These are phyloP conservation scores for Drosophila parthenogenetica DNA, from an alignment of 2,888 invertebrate species.

Conservation along the genomic window DNA sequence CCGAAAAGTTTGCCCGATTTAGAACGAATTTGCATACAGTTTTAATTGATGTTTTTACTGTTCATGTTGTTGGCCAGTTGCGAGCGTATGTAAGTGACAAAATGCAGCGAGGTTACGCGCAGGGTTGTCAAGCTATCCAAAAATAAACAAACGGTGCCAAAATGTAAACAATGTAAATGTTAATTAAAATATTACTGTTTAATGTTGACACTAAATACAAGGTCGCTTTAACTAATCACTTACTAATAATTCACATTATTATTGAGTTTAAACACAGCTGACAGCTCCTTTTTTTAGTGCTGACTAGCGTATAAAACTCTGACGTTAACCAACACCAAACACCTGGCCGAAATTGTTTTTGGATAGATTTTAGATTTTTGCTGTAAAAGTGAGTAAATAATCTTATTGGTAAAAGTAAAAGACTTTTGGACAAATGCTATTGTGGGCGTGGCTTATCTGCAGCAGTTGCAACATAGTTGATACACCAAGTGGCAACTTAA, in stretches of 20 bases:
- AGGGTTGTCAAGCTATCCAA: constrained; percentile 50
- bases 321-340: constrained; percentile 59
- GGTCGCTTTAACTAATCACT: not conserved
- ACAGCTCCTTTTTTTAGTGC: constrained; percentile 25
- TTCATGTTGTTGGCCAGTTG: constrained; percentile 40
- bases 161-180: constrained; percentile 1
- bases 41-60: constrained; percentile 63
- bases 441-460: not conserved
- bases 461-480: not conserved
- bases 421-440: not conserved
- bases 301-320: constrained; percentile 1
- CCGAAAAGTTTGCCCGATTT: constrained; percentile 9
- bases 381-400: constrained; percentile 65
- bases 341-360: constrained; percentile 65
- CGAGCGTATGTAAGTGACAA: constrained; percentile 24
- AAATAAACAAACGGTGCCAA: not conserved
- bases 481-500: not conserved
- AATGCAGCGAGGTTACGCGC: constrained; percentile 53
- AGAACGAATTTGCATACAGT: constrained; percentile 20
- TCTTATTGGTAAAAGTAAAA: not conserved
- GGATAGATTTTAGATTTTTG: constrained; percentile 57
- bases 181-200: not conserved
- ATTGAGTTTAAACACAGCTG: constrained; percentile 12
- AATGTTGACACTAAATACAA: not conserved
- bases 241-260: not conserved